phyloP scores from a whole-genome alignment of 2,113 vertebrate genomes.

The Illadopsis cleaveri region DNA sequence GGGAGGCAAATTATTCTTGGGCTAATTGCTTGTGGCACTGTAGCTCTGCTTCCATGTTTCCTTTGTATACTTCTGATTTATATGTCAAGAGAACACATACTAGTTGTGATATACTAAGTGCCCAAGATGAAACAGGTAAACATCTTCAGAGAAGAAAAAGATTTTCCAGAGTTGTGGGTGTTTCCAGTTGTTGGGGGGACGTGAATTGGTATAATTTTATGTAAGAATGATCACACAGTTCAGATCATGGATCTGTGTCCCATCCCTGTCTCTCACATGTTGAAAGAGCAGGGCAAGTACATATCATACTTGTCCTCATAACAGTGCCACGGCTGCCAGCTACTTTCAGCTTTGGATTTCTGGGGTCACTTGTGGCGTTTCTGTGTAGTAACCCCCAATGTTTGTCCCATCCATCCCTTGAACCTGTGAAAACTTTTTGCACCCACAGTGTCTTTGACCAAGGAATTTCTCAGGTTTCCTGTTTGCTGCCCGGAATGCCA shows the following conservation, averaged over 20 bases:
- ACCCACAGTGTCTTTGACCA: background rate
- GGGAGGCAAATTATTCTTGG: background rate
- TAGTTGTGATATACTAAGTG: background rate
- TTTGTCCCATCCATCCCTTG: background rate
- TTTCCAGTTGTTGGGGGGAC: background rate
- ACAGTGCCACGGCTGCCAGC: background rate
- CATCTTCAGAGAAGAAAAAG: background rate
- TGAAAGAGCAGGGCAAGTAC: background rate
- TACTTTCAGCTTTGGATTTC: background rate
- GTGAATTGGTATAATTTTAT: background rate
- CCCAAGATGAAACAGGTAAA: background rate
- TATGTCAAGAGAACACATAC: background rate
- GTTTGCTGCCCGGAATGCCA: background rate
- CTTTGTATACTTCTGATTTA: background rate
- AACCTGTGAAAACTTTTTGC: background rate
- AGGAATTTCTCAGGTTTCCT: background rate
- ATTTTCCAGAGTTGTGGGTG: background rate
- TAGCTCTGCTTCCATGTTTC: background rate
- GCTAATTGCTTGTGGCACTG: background rate
- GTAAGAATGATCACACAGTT: background rate
- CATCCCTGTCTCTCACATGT: background rate
- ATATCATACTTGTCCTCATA: background rate
- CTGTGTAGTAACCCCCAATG: background rate
- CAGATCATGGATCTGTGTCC: background rate
- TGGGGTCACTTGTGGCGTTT: background rate